Percentiles rank a stretch among this genome's conserved stretches.
These are phyloP conservation scores for Zaprionus obscuricornis DNA, from an alignment of 2,888 invertebrate genomes.

Conservation along the genomic window DNA sequence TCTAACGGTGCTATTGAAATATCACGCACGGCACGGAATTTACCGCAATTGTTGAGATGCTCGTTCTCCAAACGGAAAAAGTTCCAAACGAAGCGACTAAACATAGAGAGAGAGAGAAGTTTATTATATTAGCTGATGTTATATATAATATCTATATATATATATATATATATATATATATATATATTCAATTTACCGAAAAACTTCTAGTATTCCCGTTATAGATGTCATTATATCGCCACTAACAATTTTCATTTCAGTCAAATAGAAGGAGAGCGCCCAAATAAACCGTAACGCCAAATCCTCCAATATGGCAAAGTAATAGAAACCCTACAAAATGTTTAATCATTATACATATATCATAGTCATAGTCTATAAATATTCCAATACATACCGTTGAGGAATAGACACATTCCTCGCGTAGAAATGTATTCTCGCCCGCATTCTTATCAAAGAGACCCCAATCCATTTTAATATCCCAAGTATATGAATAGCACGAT, in stretches of 20 bases:
- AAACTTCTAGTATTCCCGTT: constrained; percentile 93
- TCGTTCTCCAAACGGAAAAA: constrained; percentile 99
- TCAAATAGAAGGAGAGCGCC: constrained; percentile 93
- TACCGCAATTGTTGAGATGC: constrained; percentile 99
- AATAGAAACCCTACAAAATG: constrained; percentile 89
- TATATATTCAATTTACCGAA: constrained; percentile 86
- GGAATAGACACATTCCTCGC: constrained; percentile 98
- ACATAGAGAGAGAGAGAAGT: neutral
- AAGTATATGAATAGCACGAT: constrained; percentile 97
- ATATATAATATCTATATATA: no score
- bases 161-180: neutral
- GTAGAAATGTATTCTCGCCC: constrained; percentile 94
- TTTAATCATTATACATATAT: no score
- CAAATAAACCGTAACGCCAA: constrained; percentile 96
- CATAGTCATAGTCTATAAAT: no score
- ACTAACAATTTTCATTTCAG: constrained; percentile 90
- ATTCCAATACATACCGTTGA: constrained; percentile 91
- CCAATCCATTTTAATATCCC: constrained; percentile 99
- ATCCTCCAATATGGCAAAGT: constrained; percentile 98
- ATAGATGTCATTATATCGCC: constrained; percentile 93
- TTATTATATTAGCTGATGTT: neutral
- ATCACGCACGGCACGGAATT: constrained; percentile 98
- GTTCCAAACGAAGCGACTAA: constrained; percentile 98
- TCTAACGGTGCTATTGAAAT: constrained; percentile 97
- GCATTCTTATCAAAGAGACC: constrained; percentile 96